Evolutionary conservation across 2,888 invertebrate species (phyloP), one percentile per base, ranked within the genome.

Genomic region (Volucella inanis): DNA sequence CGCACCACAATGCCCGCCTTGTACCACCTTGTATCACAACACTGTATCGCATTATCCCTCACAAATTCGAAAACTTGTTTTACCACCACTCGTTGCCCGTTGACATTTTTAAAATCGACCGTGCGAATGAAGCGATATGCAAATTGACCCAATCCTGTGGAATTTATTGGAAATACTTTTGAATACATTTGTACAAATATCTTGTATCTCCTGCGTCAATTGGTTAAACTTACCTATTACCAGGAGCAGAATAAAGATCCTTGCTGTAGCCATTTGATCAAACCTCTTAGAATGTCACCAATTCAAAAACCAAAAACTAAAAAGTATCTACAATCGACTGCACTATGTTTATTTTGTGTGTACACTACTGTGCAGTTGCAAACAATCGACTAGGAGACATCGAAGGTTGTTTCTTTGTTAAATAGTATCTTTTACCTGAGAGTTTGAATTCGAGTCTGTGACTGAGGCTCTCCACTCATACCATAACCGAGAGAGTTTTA

Each of bases 391-490:
- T 89, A 88, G 88, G 80, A 87, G 88, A 80, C 81, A 75, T 43
- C 87, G 83, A 87, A 88, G 87, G 86, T 87, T 85, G 88, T 87
- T 86, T 87, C 87, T 86, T 87, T 87, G 85, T 89, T 89, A 89
- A 88, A 89, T 88, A 31, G 31, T 31, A 89, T 87, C 61, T 84
- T 84, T 71, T 49, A 70, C 49, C 45, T 11, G 75, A 70, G 79
- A 77, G 76, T 38, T 31, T 12, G 45, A 77, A 71, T 38, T 31
- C 10, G 45, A 57, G 55, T 52, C 12, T 18, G 41, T 6, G 14
- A 38, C 1, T 31, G 31, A 31, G 31, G 31, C 6, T 31, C 31
- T 31, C 6, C 6, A 31, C 31, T 31, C 47, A 41, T 41, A 31
- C 9, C n/a, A 15, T 47, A 39, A 8, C 8, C 52, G 59, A 54